Evolutionary conservation across 2,797 vertebrate genomes (phyloP).

Genomic region (Molossus alvarezi): DNA sequence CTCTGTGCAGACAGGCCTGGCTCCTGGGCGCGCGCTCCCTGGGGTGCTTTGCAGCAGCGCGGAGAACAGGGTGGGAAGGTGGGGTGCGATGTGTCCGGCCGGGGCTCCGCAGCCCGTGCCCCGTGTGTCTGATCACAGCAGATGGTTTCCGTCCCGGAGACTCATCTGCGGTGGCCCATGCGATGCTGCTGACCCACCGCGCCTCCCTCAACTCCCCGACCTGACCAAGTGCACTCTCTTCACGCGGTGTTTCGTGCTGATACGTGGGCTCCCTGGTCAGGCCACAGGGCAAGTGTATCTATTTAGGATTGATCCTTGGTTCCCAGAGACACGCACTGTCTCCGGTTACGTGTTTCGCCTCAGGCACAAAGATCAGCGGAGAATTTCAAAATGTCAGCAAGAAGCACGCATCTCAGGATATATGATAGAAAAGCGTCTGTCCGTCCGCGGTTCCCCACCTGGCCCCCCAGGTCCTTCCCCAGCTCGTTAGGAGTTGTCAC

Average conservation of each 20-base stretch:
- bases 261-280: conserved; percentile 81
- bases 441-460: accelerated
- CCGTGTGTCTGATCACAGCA: neutral
- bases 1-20: conserved; percentile 68
- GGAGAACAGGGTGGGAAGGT: conserved; percentile 7
- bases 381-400: conserved; percentile 81
- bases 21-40: conserved; percentile 71
- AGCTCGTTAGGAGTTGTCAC: accelerated
- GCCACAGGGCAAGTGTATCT: conserved; percentile 86
- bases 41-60: neutral
- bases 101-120: neutral
- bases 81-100: neutral
- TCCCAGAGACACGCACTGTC: conserved; percentile 69
- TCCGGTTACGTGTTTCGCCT: conserved; percentile 74
- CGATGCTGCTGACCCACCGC: neutral
- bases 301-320: conserved; percentile 85
- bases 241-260: conserved; percentile 79
- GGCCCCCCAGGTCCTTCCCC: neutral
- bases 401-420: conserved; percentile 67
- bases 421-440: neutral
- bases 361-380: conserved; percentile 81
- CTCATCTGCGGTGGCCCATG: neutral
- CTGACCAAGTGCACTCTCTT: conserved; percentile 78
- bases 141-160: conserved; percentile 71
- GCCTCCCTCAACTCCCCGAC: neutral